Base-by-base conservation (phyloP, 2,888 invertebrate species). In the Incurvaria masculella region DNA sequence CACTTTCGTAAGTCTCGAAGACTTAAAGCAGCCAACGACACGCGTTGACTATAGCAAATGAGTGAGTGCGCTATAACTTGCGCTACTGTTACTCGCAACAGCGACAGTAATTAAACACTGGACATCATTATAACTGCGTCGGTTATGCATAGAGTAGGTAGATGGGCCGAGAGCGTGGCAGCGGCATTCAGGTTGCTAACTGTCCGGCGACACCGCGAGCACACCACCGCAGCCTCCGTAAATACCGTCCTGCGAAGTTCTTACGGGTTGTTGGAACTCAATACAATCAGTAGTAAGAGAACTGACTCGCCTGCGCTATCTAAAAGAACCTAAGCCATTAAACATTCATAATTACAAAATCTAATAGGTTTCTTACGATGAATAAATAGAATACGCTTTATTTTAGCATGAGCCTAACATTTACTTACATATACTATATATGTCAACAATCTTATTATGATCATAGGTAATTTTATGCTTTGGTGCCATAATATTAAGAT, bases 291-390 rank as follows among this genome's bases (percentile, higher is more conserved):
- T n/a, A n/a, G n/a, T n/a, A n/a, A n/a, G n/a, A n/a, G n/a, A n/a
- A n/a, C n/a, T n/a, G n/a, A n/a, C n/a, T n/a, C n/a, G n/a, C n/a
- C n/a, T n/a, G n/a, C n/a, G n/a, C n/a, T n/a, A n/a, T n/a, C n/a
- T n/a, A n/a, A n/a, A n/a, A n/a, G n/a, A n/a, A n/a, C n/a, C n/a
- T n/a, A n/a, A n/a, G n/a, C n/a, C n/a, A n/a, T n/a, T n/a, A n/a
- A n/a, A n/a, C 17, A 44, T 23, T 47, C 21, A 45, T 50, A 45
- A 50, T 50, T 20, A 48, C 43, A 48, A 48, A 45, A 45, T 50
- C 38, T 40, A 42, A 40, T 45, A 45, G 39, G 47, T 50, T 42
- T 44, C 16, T 42, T 45, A 47, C 47, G 42, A 44, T 40, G 42
- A 39, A 39, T 19, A 40, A 44, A 47, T 47, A 47, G 47, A 47